Conservation (phyloP, 2,113 vertebrate genomes). For the Arothron firmamentum region DNA sequence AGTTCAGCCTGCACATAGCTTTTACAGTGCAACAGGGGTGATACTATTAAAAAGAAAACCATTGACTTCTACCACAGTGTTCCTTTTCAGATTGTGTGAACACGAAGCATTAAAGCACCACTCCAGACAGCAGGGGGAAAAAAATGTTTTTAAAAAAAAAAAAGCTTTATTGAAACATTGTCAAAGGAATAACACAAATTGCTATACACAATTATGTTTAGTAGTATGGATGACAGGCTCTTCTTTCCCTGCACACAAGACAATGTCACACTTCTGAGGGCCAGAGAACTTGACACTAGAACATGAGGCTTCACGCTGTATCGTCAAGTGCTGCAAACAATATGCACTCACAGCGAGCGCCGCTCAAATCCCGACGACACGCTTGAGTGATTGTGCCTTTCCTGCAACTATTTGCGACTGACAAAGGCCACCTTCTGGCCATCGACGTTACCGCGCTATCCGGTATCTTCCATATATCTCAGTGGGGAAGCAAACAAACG, state of each 20-base stretch:
- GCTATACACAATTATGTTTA: slow-evolving; percentile 44
- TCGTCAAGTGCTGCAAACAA: slow-evolving; percentile 76
- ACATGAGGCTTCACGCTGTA: slow-evolving; percentile 37
- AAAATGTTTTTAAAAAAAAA: neutral
- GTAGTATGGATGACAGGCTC: slow-evolving; percentile 28
- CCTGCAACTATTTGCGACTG: slow-evolving; percentile 60
- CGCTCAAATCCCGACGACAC: slow-evolving; percentile 58
- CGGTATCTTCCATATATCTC: slow-evolving; percentile 44
- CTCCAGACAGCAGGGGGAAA: slow-evolving; percentile 33
- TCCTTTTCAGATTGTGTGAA: slow-evolving; percentile 42
- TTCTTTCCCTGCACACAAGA: slow-evolving; percentile 50
- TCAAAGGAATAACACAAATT: slow-evolving; percentile 46
- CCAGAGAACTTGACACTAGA: slow-evolving; percentile 44
- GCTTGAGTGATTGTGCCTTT: slow-evolving; percentile 59
- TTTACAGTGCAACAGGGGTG: slow-evolving; percentile 19
- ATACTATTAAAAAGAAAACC: slow-evolving; percentile 41
- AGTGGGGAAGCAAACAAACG: slow-evolving; percentile 55
- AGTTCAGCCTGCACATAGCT: slow-evolving; percentile 36
- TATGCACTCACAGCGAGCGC: slow-evolving; percentile 70
- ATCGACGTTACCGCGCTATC: slow-evolving; percentile 51
- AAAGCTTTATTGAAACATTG: slow-evolving; percentile 16
- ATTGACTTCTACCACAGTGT: slow-evolving; percentile 23
- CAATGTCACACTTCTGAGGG: slow-evolving; percentile 54
- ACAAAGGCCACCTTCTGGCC: slow-evolving; percentile 60
- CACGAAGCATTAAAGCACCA: slow-evolving; percentile 44